Evolutionary conservation across 1,140 invertebrate species (phyloP), one percentile per base, ranked within the genome.

Genomic region (Mactra quadrangularis): DNA sequence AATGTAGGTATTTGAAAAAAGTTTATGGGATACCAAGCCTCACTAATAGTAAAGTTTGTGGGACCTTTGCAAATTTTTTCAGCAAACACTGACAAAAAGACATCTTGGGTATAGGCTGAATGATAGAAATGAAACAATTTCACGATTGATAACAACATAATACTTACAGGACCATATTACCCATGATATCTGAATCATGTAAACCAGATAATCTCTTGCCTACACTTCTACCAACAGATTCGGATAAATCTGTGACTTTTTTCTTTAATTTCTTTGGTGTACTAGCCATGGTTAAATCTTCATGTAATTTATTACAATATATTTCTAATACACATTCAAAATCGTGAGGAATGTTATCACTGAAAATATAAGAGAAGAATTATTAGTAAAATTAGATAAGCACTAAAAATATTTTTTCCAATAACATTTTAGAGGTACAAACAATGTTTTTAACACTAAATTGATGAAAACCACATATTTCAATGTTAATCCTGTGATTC

Each of bases 291-390:
- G 94, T 95, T 47, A 96, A 90, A 89, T 96, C 95, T 83, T 96
- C 95, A 86, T 95, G 95, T 27, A 96, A 90, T 59, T 96, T 94
- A 85, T 96, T 95, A 85, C 95, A 95, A 88, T 96, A 96, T 22
- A 96, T 94, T 91, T 96, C 95, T 7, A 96, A 86, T 3, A 93
- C 94, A 83, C 96, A 93, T 84, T 95, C 94, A 89, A 96, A 96
- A 85, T 96, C 94, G 38, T 95, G 90, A 9, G 94, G 93, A 33
- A 96, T 94, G 81, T 95, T 94, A 87, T 95, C 94, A 90, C 95
- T 96, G 92, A 29, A 93, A 87, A 83, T 84, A 75, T 85, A 88
- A 41, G 53, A 86, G 38, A 83, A 66, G 3, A 38, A 7, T 35
- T 19, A 38, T 29, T n/a, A 41, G 15, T n/a, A 19, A 64, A 64